Percentiles rank a stretch among this genome's conserved stretches.
These are phyloP conservation scores for Malurus elegans DNA, from an alignment of 2,113 vertebrate species.

Conservation along the genomic window DNA sequence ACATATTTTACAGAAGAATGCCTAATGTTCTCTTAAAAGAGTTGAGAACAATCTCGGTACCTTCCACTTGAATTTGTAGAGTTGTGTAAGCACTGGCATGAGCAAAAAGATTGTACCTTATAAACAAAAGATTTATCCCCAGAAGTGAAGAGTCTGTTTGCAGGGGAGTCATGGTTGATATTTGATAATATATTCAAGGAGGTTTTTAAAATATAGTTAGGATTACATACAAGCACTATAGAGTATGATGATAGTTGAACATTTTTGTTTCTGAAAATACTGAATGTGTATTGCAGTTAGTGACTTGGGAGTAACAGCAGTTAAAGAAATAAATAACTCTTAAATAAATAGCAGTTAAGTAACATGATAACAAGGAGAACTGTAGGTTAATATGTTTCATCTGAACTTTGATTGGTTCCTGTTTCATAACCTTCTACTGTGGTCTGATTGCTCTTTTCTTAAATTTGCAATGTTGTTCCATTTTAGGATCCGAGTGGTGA, in stretches of 20 bases:
- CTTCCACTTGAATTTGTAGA: not conserved
- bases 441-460: not conserved
- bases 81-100: not conserved
- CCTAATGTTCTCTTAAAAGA: not conserved
- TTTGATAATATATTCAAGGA: not conserved
- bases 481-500: conserved; percentile 94
- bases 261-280: not conserved
- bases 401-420: not conserved
- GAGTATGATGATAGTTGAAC: not conserved
- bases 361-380: not conserved
- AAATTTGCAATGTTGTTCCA: not conserved
- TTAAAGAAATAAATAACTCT: not conserved
- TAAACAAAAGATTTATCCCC: not conserved
- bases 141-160: not conserved
- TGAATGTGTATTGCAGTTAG: not conserved
- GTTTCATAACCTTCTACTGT: not conserved
- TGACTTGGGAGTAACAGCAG: not conserved
- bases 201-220: fast-evolving
- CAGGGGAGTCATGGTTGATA: not conserved
- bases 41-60: not conserved
- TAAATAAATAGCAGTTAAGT: not conserved
- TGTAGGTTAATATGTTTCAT: not conserved
- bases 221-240: not conserved
- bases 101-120: not conserved
- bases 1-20: not conserved